phyloP scores from a whole-genome alignment of 2,113 vertebrate genomes.

The Beaufortia kweichowensis region DNA sequence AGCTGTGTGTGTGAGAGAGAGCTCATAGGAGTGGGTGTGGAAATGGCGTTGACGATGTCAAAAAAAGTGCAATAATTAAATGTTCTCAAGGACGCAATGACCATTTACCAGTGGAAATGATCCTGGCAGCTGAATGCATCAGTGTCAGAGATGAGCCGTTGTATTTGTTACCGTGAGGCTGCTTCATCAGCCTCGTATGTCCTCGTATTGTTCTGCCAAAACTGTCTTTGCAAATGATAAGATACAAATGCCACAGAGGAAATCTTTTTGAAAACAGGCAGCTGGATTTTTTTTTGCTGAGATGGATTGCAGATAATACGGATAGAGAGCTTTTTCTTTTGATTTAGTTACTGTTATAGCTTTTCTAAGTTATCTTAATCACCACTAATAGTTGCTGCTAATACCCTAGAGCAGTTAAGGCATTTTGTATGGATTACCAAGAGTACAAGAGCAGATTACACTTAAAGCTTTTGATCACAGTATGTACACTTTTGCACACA shows the following conservation, averaged over 20 bases:
- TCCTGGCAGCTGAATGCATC: slow-evolving; percentile 73
- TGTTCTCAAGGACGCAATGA: slow-evolving; percentile 80
- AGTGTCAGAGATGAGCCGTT: slow-evolving; percentile 64
- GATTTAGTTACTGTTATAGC: slow-evolving; percentile 72
- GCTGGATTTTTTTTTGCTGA: slow-evolving; percentile 68
- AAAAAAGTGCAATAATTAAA: slow-evolving; percentile 79
- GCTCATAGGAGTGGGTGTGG: slow-evolving; percentile 41
- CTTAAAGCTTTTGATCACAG: neutral
- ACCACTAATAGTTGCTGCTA: slow-evolving; percentile 62
- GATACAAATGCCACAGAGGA: slow-evolving; percentile 67
- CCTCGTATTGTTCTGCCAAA: slow-evolving; percentile 63
- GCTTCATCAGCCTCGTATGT: slow-evolving; percentile 57
- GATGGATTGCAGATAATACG: slow-evolving; percentile 64
- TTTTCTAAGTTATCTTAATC: slow-evolving; percentile 70
- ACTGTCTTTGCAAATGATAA: slow-evolving; percentile 64
- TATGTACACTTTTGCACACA: no score
- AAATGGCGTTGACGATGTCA: slow-evolving; percentile 78
- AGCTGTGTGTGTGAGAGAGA: slow-evolving; percentile 48
- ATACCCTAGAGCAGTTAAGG: slow-evolving; percentile 56
- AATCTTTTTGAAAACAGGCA: slow-evolving; percentile 66
- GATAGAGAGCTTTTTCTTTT: slow-evolving; percentile 68
- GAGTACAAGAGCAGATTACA: neutral
- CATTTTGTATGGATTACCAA: slow-evolving; percentile 31
- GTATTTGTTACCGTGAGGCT: slow-evolving; percentile 51
- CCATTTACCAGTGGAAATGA: slow-evolving; percentile 77